Evolutionary conservation across 1,140 invertebrate species (phyloP), one percentile per base, ranked within the genome.

Genomic region (Drosophila persimilis): DNA sequence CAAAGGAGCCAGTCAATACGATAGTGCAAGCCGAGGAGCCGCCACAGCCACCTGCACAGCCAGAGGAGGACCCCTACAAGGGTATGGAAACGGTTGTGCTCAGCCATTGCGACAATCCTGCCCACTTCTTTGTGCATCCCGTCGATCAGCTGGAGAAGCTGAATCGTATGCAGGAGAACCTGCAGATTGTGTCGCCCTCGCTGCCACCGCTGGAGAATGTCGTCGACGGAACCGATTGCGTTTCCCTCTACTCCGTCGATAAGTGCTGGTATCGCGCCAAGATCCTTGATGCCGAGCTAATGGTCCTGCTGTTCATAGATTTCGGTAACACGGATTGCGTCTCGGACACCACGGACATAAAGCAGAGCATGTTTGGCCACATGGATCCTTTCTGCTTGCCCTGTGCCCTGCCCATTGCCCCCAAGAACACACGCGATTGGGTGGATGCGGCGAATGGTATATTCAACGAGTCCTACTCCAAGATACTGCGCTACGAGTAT

Each of bases 281-380:
- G 74, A 94, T 97, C n/a, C 92, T 96, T 1, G 95, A 96, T 73
- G 92, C 93, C 9, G 95, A 94, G 52, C 94, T 95, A 22, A 95
- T 94, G 11, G 95, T 95, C 1, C 94, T 97, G 0, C 93, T 94
- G 26, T 97, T 97, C 80, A 94, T 97, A 3, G 97, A 98, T 85
- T 97, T 95, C 85, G 97, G 97, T 6, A 96, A 96, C 67, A 95
- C 95, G 0, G 95, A 96, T 77, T 93, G 94, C 0, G 92, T 95
- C 0, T 92, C 94, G 41, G 95, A 94, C 54, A 92, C 92, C 9
- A 92, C 92, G 0, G 86, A 93, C 8, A 92, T 96, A 1, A 95
- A 95, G 77, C 90, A 92, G 7, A 93, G 92, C 93, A 11, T 90
- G 92, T 44, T 91, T 93, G 70, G 92, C 91, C 56, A 90, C 90